A percentile compares a stretch with the other conserved stretches of the same genome.
Conservation (phyloP, 2,113 vertebrate species). For the Seriola quinqueradiata region DNA sequence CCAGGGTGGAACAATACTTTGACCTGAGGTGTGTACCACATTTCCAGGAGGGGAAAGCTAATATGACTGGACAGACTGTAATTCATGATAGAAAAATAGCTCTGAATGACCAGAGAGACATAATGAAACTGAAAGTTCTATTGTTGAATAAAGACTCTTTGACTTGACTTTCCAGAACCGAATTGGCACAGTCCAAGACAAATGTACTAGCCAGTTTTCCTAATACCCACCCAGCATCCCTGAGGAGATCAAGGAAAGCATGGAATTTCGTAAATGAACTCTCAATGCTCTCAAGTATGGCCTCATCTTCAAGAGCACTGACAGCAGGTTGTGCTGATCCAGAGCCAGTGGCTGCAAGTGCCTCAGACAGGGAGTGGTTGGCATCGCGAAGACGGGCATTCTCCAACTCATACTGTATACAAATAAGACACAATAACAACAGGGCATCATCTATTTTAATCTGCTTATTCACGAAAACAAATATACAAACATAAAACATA, state of each 20-base stretch:
- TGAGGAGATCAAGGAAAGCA: constrained; percentile 96
- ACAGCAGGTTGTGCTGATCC: constrained; percentile 76
- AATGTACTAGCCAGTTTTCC: neutral
- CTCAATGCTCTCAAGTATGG: constrained; percentile 93
- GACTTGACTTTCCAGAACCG: neutral
- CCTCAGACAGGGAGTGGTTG: constrained; percentile 89
- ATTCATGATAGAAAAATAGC: neutral
- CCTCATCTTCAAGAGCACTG: constrained; percentile 91
- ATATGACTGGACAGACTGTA: too few relatives aligned
- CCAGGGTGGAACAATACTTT: neutral
- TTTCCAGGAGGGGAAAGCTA: too few relatives aligned
- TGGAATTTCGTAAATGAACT: constrained; percentile 95
- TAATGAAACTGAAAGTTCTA: constrained; percentile 21
- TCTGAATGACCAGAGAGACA: neutral
- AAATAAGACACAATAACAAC: neutral
- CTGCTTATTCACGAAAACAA: neutral
- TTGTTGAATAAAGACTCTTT: neutral
- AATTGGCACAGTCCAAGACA: neutral
- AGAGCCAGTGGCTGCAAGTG: constrained; percentile 78
- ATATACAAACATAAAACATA: neutral
- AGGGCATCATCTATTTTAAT: neutral
- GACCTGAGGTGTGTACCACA: neutral
- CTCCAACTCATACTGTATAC: constrained; percentile 89
- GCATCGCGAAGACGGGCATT: constrained; percentile 88
- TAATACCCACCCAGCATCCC: constrained; percentile 91